These are phyloP conservation scores for Cerceris rybyensis DNA, from an alignment of 2,888 invertebrate genomes.

Conservation along the genomic window DNA sequence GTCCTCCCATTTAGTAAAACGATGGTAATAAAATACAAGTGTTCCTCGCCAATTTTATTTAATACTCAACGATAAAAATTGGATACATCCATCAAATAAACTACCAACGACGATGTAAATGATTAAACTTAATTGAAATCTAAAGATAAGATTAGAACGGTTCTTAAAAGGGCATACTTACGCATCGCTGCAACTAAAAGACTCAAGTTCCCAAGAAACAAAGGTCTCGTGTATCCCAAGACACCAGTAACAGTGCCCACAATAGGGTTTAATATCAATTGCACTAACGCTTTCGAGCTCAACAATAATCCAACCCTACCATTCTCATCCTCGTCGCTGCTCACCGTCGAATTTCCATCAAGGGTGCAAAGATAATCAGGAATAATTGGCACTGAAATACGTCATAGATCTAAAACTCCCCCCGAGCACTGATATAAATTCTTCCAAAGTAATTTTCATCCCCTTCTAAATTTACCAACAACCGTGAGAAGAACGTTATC, in stretches of 20 bases:
- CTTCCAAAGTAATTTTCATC: background rate
- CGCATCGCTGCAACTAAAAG: slow-evolving; percentile 87
- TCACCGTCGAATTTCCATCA: slow-evolving; percentile 79
- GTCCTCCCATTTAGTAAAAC: background rate
- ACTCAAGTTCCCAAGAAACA: slow-evolving; percentile 87
- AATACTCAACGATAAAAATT: background rate
- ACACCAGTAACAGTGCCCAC: slow-evolving; percentile 87
- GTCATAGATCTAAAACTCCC: background rate
- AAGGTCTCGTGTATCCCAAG: slow-evolving; percentile 87
- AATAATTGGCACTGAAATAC: slow-evolving; percentile 89
- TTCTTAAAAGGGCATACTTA: slow-evolving; percentile 80
- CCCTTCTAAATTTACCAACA: slow-evolving; percentile 87
- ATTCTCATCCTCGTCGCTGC: slow-evolving; percentile 83
- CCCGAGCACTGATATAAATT: background rate
- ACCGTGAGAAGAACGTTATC: slow-evolving; percentile 95
- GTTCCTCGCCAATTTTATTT: background rate
- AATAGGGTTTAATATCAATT: slow-evolving; percentile 89
- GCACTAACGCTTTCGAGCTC: slow-evolving; percentile 91
- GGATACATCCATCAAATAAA: background rate
- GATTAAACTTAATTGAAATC: background rate
- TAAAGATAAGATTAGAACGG: background rate
- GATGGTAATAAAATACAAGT: too few species aligned
- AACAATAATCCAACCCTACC: slow-evolving; percentile 87
- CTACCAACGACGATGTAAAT: background rate
- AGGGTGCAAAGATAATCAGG: slow-evolving; percentile 88